Conservation (phyloP, 2,113 vertebrate species). For the Rhea pennata region DNA sequence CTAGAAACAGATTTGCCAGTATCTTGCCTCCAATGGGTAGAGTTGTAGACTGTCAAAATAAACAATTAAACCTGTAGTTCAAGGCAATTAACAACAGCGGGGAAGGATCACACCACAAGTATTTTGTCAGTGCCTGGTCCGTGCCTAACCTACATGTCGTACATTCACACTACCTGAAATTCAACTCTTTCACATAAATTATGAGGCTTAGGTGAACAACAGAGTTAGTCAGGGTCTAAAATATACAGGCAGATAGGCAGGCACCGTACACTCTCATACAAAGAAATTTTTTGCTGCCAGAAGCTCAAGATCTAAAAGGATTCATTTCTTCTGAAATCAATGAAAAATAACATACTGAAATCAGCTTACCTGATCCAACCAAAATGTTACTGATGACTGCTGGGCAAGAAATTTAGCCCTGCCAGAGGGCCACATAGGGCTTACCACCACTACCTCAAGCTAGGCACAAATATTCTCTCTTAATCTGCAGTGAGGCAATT, state of each 20-base stretch:
- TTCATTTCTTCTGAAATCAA: not conserved
- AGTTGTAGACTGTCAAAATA: not conserved
- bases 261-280: fast-evolving
- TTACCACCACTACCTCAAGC: not conserved
- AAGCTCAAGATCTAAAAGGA: not conserved
- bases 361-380: not conserved
- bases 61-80: not conserved
- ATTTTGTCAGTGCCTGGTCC: not conserved
- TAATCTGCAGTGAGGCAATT: not conserved
- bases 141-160: not conserved
- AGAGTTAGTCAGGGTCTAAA: not conserved
- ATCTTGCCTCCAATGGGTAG: not conserved
- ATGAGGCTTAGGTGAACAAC: not conserved
- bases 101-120: not conserved
- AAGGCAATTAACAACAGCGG: not conserved
- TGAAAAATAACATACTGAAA: not conserved
- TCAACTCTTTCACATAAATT: not conserved
- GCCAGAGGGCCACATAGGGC: not conserved
- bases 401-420: not conserved
- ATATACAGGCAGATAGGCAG: not conserved
- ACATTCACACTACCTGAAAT: not conserved
- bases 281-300: not conserved
- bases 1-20: not conserved
- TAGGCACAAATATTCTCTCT: not conserved
- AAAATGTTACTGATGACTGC: not conserved